A percentile compares a stretch with the other conserved stretches of the same genome.
These are phyloP conservation scores for Sander vitreus DNA, from an alignment of 2,113 vertebrate genomes.

Conservation along the genomic window DNA sequence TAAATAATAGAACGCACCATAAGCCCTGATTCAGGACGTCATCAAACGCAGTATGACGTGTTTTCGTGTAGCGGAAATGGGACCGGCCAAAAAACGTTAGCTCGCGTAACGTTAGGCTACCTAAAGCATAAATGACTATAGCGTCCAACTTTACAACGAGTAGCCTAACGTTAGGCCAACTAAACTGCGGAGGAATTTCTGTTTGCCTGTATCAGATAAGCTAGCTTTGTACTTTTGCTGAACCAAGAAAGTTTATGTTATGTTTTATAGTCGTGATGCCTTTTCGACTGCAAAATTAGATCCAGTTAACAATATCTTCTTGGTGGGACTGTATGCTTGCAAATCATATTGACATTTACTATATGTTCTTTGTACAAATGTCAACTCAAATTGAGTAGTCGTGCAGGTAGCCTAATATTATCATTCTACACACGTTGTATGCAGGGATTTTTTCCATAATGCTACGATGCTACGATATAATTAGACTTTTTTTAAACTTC, in stretches of 20 bases:
- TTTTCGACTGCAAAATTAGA: neutral
- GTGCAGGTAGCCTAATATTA: too few species aligned
- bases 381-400: neutral
- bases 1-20: too few species aligned
- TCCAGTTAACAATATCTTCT: neutral
- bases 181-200: neutral
- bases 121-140: too few species aligned
- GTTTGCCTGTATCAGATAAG: neutral
- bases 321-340: neutral
- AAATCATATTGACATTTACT: neutral
- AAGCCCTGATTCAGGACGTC: neutral
- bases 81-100: neutral
- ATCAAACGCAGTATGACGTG: neutral
- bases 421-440: neutral
- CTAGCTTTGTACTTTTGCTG: neutral
- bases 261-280: neutral
- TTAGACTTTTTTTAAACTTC: neutral
- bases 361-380: neutral
- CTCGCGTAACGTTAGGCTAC: neutral
- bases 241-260: neutral
- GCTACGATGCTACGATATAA: neutral
- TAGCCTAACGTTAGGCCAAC: too few species aligned
- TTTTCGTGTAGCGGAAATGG: neutral
- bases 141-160: too few species aligned
- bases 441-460: neutral